Conservation (phyloP, 2,797 vertebrate genomes). For the Melanotaenia maccullochi region DNA sequence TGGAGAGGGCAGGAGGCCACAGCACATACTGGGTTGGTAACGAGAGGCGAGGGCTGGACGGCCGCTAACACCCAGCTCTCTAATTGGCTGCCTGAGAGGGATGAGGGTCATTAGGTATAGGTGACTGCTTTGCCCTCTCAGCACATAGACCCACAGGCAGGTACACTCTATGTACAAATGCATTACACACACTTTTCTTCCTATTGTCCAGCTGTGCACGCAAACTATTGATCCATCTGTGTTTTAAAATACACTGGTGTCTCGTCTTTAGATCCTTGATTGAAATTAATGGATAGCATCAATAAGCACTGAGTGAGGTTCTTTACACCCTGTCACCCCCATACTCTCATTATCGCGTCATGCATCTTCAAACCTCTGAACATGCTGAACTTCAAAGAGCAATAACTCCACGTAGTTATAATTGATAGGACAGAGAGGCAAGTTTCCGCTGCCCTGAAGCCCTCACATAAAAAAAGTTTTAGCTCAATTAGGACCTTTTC, state of each 20-base stretch:
- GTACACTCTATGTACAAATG: constrained; percentile 2
- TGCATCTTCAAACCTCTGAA: constrained; percentile 43
- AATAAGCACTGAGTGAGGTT: constrained; percentile 17
- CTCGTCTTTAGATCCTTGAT: constrained; percentile 1
- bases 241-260: constrained; percentile 1
- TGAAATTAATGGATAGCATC: background rate
- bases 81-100: constrained; percentile 82
- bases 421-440: constrained; percentile 52
- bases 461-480: constrained; percentile 55
- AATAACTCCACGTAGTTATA: constrained; percentile 39
- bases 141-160: constrained; percentile 13
- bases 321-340: background rate
- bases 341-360: constrained; percentile 45
- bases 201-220: constrained; percentile 5
- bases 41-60: constrained; percentile 64
- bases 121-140: constrained; percentile 58
- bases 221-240: constrained; percentile 3
- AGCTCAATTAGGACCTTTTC: constrained; percentile 60
- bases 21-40: constrained; percentile 73
- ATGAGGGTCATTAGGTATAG: constrained; percentile 78
- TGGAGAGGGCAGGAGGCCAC: constrained; percentile 74
- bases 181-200: background rate
- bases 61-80: constrained; percentile 66
- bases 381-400: constrained; percentile 46
- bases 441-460: constrained; percentile 28